phyloP scores from a whole-genome alignment of 2,888 invertebrate genomes.

The Platerodrilus igneus region DNA sequence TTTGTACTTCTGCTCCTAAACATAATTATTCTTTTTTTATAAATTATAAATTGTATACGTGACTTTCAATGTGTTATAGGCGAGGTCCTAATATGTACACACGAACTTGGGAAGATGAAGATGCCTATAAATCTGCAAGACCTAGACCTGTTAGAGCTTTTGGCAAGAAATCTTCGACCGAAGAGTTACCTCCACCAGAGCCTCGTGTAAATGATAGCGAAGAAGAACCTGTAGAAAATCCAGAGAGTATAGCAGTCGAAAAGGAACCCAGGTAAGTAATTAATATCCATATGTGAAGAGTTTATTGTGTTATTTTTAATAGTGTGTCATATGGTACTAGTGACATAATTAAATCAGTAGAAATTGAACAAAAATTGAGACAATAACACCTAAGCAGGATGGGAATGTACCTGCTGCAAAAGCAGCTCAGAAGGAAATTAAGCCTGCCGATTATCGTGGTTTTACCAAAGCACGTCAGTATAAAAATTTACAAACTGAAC shows the following conservation, averaged over 20 bases:
- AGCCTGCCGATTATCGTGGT: slow-evolving; percentile 43
- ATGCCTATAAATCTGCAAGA: slow-evolving; percentile 66
- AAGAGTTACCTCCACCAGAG: slow-evolving; percentile 35
- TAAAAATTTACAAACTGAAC: slow-evolving; percentile 35
- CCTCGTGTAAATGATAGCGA: slow-evolving; percentile 6
- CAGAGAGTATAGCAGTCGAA: too few relatives aligned
- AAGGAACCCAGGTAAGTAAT: too few relatives aligned
- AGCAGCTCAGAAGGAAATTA: slow-evolving; percentile 35
- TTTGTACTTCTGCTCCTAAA: not conserved
- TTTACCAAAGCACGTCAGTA: slow-evolving; percentile 41
- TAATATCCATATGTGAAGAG: too few relatives aligned
- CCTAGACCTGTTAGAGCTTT: slow-evolving; percentile 30
- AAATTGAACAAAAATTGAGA: not conserved
- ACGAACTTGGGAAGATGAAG: slow-evolving; percentile 89
- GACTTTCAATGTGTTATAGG: slow-evolving; percentile 44
- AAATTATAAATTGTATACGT: slow-evolving; percentile 1
- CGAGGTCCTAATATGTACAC: slow-evolving; percentile 91
- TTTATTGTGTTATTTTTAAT: too few relatives aligned
- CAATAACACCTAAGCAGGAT: slow-evolving; percentile 1
- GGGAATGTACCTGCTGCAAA: too few relatives aligned
- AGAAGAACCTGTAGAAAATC: slow-evolving; percentile 7
- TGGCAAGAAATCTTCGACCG: slow-evolving; percentile 39
- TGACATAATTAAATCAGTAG: too few relatives aligned
- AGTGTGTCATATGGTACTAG: too few relatives aligned
- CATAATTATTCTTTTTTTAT: not conserved